phyloP scores from a whole-genome alignment of 2,888 invertebrate genomes.

The Ophion obscuratus region DNA sequence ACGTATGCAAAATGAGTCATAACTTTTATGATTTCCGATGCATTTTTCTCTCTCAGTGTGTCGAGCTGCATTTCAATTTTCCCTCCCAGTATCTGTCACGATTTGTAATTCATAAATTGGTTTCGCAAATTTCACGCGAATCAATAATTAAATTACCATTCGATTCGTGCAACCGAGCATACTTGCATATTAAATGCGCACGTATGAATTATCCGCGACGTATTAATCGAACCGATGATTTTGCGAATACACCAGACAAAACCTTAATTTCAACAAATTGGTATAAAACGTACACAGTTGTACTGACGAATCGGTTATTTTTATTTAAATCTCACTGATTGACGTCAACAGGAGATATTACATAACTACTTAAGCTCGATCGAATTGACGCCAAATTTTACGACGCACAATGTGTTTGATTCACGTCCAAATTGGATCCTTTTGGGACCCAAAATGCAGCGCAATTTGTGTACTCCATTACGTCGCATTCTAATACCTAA shows the following conservation, averaged over 20 bases:
- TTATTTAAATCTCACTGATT: too few species aligned
- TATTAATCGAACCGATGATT: background rate
- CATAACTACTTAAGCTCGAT: too few species aligned
- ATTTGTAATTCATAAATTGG: constrained; percentile 21
- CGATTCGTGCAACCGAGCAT: background rate
- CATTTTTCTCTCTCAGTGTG: background rate
- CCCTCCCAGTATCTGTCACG: background rate
- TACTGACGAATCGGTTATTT: too few species aligned
- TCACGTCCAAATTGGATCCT: too few species aligned
- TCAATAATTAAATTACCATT: constrained; percentile 12
- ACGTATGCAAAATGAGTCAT: too few species aligned
- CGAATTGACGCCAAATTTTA: too few species aligned
- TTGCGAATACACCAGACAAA: background rate
- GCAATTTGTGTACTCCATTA: too few species aligned
- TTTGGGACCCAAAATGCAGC: too few species aligned
- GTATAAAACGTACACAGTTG: background rate
- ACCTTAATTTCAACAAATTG: background rate
- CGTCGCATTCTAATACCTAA: too few species aligned
- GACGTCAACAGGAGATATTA: too few species aligned
- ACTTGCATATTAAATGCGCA: background rate
- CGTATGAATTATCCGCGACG: background rate
- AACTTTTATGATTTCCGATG: background rate
- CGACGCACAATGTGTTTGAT: too few species aligned
- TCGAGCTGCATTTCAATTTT: background rate
- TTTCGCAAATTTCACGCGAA: background rate